phyloP scores from a whole-genome alignment of 2,888 invertebrate species.

The Microchrysa polita region DNA sequence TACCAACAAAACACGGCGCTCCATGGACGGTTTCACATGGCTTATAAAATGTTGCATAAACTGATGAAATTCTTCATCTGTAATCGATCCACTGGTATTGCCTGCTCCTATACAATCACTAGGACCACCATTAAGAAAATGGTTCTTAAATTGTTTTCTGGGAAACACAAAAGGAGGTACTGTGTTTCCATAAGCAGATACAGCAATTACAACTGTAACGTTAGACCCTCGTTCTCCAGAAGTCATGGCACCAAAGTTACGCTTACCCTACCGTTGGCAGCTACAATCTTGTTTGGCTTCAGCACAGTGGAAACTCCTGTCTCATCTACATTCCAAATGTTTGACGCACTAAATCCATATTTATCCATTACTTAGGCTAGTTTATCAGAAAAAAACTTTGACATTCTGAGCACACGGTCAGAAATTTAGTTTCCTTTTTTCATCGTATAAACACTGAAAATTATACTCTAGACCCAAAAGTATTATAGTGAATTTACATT shows the following conservation, averaged over 20 bases:
- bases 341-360: conserved; percentile 48
- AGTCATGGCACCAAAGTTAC: conserved; percentile 58
- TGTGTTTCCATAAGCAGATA: conserved; percentile 55
- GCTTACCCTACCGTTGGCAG: conserved; percentile 55
- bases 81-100: conserved; percentile 58
- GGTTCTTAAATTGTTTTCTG: conserved; percentile 14
- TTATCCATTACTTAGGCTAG: conserved; percentile 53
- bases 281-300: conserved; percentile 54
- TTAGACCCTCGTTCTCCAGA: conserved; percentile 58
- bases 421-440: too few relatives aligned
- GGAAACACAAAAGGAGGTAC: conserved; percentile 59
- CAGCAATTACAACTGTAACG: conserved; percentile 55
- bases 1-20: conserved; percentile 45
- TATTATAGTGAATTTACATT: too few relatives aligned
- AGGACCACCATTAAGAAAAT: conserved; percentile 54
- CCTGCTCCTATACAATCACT: conserved; percentile 56
- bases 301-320: conserved; percentile 54
- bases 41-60: conserved; percentile 56
- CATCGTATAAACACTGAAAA: too few relatives aligned
- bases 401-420: conserved; percentile 54
- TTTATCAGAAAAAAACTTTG: conserved; percentile 53
- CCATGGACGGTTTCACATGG: conserved; percentile 44
- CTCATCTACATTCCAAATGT: conserved; percentile 55
- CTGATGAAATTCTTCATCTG: conserved; percentile 52
- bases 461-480: too few relatives aligned